Conservation (phyloP, 2,888 invertebrate species). For the Sesia bembeciformis region DNA sequence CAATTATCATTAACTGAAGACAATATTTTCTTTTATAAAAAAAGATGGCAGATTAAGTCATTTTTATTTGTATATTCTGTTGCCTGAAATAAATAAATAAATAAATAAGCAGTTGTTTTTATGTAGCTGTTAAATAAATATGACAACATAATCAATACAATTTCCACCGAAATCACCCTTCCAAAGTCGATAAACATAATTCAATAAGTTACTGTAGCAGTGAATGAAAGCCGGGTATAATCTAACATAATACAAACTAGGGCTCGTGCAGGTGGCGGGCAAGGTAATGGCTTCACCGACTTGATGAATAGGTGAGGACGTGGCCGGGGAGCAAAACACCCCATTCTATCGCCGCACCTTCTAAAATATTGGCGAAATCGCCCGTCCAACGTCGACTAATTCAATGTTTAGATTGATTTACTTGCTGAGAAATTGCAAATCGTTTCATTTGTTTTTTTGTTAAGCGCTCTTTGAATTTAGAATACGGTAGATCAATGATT, state of each 20-base stretch:
- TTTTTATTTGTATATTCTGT: no score
- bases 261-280: conserved; percentile 59
- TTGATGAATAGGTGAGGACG: conserved; percentile 66
- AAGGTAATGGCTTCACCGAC: conserved; percentile 56
- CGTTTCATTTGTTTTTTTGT: conserved; percentile 42
- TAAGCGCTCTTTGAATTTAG: not conserved
- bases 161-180: no score
- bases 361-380: conserved; percentile 64
- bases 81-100: no score
- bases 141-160: no score
- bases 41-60: no score
- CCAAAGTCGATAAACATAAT: conserved; percentile 9
- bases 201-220: conserved; percentile 19
- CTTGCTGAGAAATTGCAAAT: conserved; percentile 51
- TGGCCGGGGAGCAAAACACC: conserved; percentile 56
- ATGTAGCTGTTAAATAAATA: no score
- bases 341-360: conserved; percentile 49
- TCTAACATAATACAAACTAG: conserved; percentile 54
- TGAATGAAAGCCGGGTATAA: conserved; percentile 51
- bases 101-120: no score
- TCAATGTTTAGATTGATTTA: conserved; percentile 67
- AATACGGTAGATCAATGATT: not conserved
- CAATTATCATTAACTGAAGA: no score
- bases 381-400: conserved; percentile 63
- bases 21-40: no score